Conservation (phyloP, 23 tunicate species). For the Oikopleura dioica region DNA sequence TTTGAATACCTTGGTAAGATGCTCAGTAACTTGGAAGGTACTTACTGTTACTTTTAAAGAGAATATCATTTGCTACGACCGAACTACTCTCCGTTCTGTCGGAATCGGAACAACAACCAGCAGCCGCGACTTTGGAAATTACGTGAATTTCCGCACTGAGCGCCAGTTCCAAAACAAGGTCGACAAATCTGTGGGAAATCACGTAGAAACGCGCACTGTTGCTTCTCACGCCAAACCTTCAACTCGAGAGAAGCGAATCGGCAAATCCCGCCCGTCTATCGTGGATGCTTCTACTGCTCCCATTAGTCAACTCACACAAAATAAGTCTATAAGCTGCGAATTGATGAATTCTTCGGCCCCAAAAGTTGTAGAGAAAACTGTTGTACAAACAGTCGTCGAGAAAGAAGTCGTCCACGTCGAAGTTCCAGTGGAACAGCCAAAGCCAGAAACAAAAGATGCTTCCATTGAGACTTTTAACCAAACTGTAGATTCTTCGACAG, state of each 20-base stretch:
- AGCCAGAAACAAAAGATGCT: background rate
- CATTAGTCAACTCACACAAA: background rate
- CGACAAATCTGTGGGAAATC: background rate
- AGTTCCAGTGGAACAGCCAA: background rate
- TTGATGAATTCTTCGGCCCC: background rate
- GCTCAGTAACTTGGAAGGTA: too few species aligned
- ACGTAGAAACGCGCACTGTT: background rate
- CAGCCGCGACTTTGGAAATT: conserved; percentile 2
- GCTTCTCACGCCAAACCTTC: background rate
- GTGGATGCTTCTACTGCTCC: background rate
- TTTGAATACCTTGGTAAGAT: conserved; percentile 11
- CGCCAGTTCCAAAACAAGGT: background rate
- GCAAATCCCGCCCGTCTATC: background rate
- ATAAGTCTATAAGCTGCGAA: background rate
- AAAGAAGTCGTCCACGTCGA: background rate
- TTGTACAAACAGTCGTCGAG: background rate
- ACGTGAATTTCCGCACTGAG: background rate
- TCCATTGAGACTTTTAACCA: background rate
- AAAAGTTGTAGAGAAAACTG: background rate
- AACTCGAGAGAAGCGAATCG: background rate
- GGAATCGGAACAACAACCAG: background rate
- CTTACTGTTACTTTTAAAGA: too few species aligned
- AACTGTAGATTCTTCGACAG: background rate
- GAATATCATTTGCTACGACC: conserved; percentile 5
- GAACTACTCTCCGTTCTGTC: background rate